phyloP scores from a whole-genome alignment of 2,113 vertebrate species.

The Mesitornis unicolor region DNA sequence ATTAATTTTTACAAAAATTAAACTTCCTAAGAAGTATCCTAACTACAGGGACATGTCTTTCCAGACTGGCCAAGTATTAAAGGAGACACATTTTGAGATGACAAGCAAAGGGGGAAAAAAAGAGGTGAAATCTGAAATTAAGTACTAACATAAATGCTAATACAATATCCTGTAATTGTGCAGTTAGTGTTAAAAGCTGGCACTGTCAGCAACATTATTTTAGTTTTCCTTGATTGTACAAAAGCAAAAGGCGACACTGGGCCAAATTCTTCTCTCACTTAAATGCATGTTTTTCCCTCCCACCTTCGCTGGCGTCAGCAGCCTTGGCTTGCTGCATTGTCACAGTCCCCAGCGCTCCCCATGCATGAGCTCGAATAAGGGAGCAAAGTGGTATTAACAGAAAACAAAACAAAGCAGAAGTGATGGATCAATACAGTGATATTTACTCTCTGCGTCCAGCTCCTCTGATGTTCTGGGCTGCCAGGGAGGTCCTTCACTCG shows the following conservation, averaged over 20 bases:
- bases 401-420: not conserved
- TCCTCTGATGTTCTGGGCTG: not conserved
- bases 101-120: not conserved
- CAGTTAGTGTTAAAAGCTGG: not conserved
- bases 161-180: not conserved
- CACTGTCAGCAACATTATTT: not conserved
- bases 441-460: not conserved
- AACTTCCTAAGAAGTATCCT: not conserved
- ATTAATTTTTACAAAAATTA: not conserved
- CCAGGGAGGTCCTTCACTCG: not conserved
- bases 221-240: not conserved
- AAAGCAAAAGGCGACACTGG: not conserved
- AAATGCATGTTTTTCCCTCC: not conserved
- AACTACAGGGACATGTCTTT: not conserved
- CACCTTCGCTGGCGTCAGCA: not conserved
- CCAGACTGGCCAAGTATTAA: not conserved
- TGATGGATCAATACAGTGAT: not conserved
- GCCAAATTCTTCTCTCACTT: not conserved
- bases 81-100: not conserved
- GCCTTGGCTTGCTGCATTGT: not conserved
- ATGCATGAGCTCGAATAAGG: fast-evolving
- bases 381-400: not conserved
- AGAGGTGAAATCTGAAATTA: not conserved
- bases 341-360: not conserved
- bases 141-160: not conserved